Evolutionary conservation across 1,140 invertebrate species (phyloP).

Genomic region (Globodera ellingtonae): DNA sequence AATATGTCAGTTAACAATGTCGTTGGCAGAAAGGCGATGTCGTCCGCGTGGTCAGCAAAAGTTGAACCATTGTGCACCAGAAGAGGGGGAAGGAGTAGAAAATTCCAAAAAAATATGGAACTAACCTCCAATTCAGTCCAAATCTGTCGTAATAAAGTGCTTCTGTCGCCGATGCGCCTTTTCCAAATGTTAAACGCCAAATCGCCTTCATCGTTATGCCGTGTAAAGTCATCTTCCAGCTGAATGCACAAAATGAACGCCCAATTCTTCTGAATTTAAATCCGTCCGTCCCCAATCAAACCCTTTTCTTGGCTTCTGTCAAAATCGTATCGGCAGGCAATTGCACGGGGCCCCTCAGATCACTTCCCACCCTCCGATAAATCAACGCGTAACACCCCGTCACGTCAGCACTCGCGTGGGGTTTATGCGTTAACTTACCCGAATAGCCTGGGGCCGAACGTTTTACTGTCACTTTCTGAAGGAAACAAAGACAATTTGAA

Average conservation of each 20-base stretch:
- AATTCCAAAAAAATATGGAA: neutral
- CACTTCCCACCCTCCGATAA: neutral
- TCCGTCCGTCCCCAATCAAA: neutral
- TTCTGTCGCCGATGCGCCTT: constrained; percentile 13
- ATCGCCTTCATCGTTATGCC: constrained; percentile 42
- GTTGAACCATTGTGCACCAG: constrained; percentile 33
- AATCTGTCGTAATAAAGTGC: constrained; percentile 26
- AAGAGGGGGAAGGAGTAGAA: constrained; percentile 13
- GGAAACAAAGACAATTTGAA: constrained; percentile 11
- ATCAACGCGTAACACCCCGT: constrained; percentile 55
- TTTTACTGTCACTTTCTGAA: constrained; percentile 40
- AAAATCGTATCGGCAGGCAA: constrained; percentile 35
- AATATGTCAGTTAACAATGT: constrained; percentile 49
- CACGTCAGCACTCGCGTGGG: constrained; percentile 43
- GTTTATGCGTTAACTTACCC: constrained; percentile 30
- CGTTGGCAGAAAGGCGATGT: constrained; percentile 55
- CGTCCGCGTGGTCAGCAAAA: constrained; percentile 15
- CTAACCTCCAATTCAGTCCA: constrained; percentile 47
- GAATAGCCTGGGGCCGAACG: constrained; percentile 39
- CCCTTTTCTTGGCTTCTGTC: constrained; percentile 34
- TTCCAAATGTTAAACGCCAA: constrained; percentile 38
- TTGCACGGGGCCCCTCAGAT: constrained; percentile 13
- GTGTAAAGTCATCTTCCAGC: constrained; percentile 34
- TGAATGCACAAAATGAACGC: constrained; percentile 35
- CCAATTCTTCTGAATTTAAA: neutral